Base-by-base conservation (phyloP, 2,797 vertebrate genomes). In the Toxotes lorentzi region DNA sequence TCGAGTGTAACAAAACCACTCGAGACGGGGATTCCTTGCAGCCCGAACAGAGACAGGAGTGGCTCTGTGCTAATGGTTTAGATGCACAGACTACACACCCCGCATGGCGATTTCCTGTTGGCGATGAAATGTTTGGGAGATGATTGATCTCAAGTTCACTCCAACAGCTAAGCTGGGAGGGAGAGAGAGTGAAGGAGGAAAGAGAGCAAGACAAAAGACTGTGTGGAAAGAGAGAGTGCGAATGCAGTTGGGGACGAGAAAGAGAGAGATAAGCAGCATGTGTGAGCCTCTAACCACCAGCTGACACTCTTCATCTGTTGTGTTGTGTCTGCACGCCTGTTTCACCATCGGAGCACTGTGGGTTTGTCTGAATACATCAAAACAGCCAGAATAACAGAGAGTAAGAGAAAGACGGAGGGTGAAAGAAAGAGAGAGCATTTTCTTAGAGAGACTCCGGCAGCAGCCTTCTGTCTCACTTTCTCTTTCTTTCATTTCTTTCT, bases 301-400 rank as follows among this genome's bases (percentile, higher is more conserved):
- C 91, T 93, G 93, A 94, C 92, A 92, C 82, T 83, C 82, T 86
- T 94, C 92, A 93, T 94, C 92, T 93, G 89, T 86, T 93, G 87
- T 90, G 93, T 91, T 93, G 90, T 89, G 91, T 91, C 91, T 92
- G 91, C 83, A 73, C 19, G 90, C 79, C 91, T 90, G 91, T 84
- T 93, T 88, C 83, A 78, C 91, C 86, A 89, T 88, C 78, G 70
- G 68, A 88, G 88, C 72, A 71, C 84, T 88, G 90, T 92, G 89
- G 92, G 89, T 91, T 92, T 90, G 90, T 91, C 89, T 92, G 91
- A 92, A 86, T 81, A 90, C 90, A 91, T 91, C 89, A 93, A 88
- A 92, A 91, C 89, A 80, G 84, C 74, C 73, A 79, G 79, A 81
- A 78, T 89, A 78, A 86, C 38, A 68, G 23, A 63, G 70, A 84